Base-by-base conservation (phyloP, 2,797 vertebrate species). In the Epinephelus coioides region DNA sequence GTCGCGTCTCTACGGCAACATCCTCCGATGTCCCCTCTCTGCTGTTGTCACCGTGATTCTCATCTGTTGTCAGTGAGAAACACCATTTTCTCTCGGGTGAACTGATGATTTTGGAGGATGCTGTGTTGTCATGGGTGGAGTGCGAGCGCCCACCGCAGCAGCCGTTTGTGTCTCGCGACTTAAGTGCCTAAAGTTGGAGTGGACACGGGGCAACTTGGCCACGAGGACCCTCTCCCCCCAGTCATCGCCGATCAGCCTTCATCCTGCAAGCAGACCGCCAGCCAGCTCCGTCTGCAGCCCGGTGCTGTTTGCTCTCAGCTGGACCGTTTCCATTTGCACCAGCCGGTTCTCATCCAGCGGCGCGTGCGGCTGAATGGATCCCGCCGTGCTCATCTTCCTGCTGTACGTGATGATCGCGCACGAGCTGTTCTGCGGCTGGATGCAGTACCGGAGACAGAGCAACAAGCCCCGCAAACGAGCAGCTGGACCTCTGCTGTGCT, bases 371-470 rank as follows among this genome's bases (percentile, higher is more conserved):
- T 88, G 91, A 0, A 98, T 97, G 96, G 97, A 97, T 86, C 97
- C 97, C 53, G 92, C 95, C 40, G 91, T 97, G 93, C 96, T 97
- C 56, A 97, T 97, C 87, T 96, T 97, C 83, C 94, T 97, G 1
- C 93, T 97, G 5, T 98, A 98, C 2, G 72, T 97, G 79, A 96
- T 97, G 96, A 98, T 98, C 77, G 95, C 97, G 17, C 97, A 97
- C 59, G 97, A 97, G 87, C 91, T 98, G 89, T 92, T 97, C 69
- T 96, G 97, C 4, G 97, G 97, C 79, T 97, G 96, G 95, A 96
- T 98, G 93, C 96, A 97, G 83, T 94, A 96, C 74, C 93, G 95
- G 77, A 95, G 94, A 85, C 95, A 94, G 88, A 92, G 93, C 18
- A 83, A 91, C 86, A 96, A 94, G 77, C 95, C 96, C 0, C 94